Evolutionary conservation across 2,888 invertebrate genomes (phyloP).

Genomic region (Polietes domitor): DNA sequence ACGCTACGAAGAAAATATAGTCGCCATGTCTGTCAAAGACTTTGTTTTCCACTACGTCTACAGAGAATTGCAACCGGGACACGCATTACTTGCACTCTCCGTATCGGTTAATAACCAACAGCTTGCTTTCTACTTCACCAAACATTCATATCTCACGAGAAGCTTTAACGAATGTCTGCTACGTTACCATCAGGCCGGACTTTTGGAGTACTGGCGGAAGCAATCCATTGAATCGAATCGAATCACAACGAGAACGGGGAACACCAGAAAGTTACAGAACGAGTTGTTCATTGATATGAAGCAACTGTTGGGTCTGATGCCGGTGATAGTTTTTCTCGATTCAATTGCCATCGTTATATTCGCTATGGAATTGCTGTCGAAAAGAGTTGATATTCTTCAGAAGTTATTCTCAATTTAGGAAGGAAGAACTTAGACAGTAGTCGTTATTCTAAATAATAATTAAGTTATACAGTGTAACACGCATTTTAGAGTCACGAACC

Average conservation of each 20-base stretch:
- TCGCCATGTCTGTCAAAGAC: constrained; percentile 43
- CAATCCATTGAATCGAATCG: constrained; percentile 16
- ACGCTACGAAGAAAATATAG: constrained; percentile 46
- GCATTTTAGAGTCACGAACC: too few species aligned
- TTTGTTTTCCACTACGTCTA: constrained; percentile 37
- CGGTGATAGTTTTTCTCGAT: constrained; percentile 26
- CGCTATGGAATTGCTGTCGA: constrained; percentile 66
- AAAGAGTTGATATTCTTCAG: constrained; percentile 24
- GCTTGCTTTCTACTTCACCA: constrained; percentile 57
- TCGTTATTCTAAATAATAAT: too few species aligned
- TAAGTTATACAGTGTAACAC: too few species aligned
- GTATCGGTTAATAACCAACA: constrained; percentile 47
- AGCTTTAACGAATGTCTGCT: constrained; percentile 34
- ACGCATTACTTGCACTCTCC: constrained; percentile 26
- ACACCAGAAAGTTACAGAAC: not conserved
- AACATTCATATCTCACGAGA: constrained; percentile 56
- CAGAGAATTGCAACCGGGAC: not conserved
- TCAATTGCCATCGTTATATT: constrained; percentile 64
- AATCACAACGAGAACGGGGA: not conserved
- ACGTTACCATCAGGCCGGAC: constrained; percentile 43
- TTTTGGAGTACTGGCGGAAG: constrained; percentile 45
- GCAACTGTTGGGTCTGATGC: constrained; percentile 46
- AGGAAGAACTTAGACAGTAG: too few species aligned
- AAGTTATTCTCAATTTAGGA: constrained; percentile 34
- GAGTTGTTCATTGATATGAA: constrained; percentile 51